Conservation (phyloP, 2,113 vertebrate genomes). For the Dipodomys spectabilis region DNA sequence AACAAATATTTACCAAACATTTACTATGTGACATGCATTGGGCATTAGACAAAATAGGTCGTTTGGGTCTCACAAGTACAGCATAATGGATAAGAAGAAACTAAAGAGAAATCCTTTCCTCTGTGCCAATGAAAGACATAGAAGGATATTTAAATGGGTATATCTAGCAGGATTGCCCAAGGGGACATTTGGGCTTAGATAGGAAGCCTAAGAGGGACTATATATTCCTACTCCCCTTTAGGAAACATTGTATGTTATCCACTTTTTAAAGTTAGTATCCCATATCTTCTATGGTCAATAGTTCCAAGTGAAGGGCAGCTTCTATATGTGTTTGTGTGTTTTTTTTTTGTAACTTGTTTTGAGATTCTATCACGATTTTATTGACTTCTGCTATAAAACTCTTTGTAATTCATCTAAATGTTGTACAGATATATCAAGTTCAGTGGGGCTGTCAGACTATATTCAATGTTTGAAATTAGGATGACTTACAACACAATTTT, state of each 20-base stretch:
- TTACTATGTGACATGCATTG: not conserved
- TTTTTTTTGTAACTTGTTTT: constrained; percentile 50
- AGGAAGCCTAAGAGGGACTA: not conserved
- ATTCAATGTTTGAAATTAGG: not conserved
- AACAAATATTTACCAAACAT: constrained; percentile 33
- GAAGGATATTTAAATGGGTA: not conserved
- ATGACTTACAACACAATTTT: not conserved
- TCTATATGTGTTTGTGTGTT: not conserved
- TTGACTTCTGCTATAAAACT: constrained; percentile 34
- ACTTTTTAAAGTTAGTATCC: not conserved
- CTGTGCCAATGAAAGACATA: not conserved
- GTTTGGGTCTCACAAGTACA: not conserved
- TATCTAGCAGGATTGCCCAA: not conserved
- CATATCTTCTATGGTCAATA: not conserved
- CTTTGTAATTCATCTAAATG: not conserved
- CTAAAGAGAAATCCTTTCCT: not conserved
- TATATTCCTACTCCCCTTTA: not conserved
- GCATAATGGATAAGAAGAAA: not conserved
- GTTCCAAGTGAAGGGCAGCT: not conserved
- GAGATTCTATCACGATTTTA: not conserved
- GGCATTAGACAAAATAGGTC: not conserved
- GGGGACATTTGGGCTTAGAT: not conserved
- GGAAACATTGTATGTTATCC: not conserved
- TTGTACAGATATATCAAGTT: not conserved
- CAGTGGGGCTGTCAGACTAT: not conserved